Conservation (phyloP, 2,113 vertebrate species). For the Chaetura pelagica region DNA sequence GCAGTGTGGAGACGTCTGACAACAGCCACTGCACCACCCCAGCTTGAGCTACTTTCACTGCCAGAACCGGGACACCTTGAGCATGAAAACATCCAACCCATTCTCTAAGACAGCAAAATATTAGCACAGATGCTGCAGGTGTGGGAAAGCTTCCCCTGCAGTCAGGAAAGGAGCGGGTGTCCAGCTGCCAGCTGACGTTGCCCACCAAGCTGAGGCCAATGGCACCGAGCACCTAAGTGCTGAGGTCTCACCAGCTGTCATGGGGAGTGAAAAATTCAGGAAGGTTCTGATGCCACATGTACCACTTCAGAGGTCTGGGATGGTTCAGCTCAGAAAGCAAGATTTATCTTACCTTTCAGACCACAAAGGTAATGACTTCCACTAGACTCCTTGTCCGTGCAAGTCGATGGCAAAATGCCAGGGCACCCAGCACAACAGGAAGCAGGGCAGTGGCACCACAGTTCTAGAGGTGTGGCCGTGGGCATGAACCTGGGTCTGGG, state of each 20-base stretch:
- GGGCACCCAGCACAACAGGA: not conserved
- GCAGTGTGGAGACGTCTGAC: constrained; percentile 6
- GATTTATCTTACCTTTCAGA: not conserved
- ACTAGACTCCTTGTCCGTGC: not conserved
- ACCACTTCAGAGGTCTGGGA: not conserved
- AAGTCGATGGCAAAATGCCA: not conserved
- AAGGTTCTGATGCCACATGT: not conserved
- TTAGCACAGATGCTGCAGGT: not conserved
- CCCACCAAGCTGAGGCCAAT: not conserved
- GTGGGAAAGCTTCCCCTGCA: fast-evolving
- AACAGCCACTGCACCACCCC: constrained; percentile 6
- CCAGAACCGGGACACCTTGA: not conserved
- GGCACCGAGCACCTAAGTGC: not conserved
- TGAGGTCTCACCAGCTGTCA: not conserved
- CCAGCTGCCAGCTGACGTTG: not conserved
- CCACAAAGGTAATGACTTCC: not conserved
- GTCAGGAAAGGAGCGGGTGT: not conserved
- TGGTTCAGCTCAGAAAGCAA: not conserved
- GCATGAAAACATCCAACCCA: not conserved
- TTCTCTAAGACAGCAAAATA: not conserved
- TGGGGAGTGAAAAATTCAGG: not conserved
- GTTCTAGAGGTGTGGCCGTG: not conserved
- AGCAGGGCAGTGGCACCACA: not conserved
- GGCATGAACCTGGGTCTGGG: not conserved
- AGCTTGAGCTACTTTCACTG: not conserved